A percentile compares a stretch with the other conserved stretches of the same genome.
Evolutionary conservation across 2,113 vertebrate species (phyloP).

Genomic region (Nipponia nippon): DNA sequence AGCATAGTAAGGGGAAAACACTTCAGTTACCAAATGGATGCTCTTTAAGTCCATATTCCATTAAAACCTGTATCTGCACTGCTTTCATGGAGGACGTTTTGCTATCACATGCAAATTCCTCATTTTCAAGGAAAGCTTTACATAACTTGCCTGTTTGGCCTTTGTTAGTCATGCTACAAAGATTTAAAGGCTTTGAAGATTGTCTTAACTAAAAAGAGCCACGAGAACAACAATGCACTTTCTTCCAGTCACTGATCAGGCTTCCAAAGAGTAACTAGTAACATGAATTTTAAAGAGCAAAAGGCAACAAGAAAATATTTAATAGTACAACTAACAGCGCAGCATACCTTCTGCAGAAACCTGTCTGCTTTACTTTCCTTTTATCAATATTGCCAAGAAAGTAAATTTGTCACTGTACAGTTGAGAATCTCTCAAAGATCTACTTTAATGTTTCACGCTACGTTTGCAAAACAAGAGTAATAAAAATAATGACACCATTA

Average conservation of each 20-base stretch:
- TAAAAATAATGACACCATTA: slow-evolving; percentile 97
- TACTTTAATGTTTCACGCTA: slow-evolving; percentile 84
- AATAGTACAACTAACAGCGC: slow-evolving; percentile 59
- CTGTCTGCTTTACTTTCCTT: slow-evolving; percentile 69
- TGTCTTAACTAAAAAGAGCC: slow-evolving; percentile 43
- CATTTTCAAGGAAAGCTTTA: slow-evolving; percentile 12
- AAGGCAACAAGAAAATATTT: slow-evolving; percentile 49
- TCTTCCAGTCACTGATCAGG: slow-evolving; percentile 17
- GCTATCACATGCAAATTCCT: slow-evolving; percentile 8
- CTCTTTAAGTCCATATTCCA: not conserved
- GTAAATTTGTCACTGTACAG: slow-evolving; percentile 71
- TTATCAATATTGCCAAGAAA: slow-evolving; percentile 72
- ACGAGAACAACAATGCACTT: slow-evolving; percentile 2
- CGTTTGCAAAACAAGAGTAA: slow-evolving; percentile 86
- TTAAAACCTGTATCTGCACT: not conserved
- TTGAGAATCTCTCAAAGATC: slow-evolving; percentile 74
- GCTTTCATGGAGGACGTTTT: not conserved
- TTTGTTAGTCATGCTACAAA: slow-evolving; percentile 32
- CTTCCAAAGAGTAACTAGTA: slow-evolving; percentile 51
- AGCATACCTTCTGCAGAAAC: slow-evolving; percentile 64
- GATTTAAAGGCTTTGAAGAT: slow-evolving; percentile 23
- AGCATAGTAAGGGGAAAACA: not conserved
- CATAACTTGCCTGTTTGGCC: not conserved
- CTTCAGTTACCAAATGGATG: not conserved
- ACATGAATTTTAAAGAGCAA: slow-evolving; percentile 37